Evolutionary conservation across 2,888 invertebrate genomes (phyloP).

Genomic region (Dasysyrphus tricinctus): DNA sequence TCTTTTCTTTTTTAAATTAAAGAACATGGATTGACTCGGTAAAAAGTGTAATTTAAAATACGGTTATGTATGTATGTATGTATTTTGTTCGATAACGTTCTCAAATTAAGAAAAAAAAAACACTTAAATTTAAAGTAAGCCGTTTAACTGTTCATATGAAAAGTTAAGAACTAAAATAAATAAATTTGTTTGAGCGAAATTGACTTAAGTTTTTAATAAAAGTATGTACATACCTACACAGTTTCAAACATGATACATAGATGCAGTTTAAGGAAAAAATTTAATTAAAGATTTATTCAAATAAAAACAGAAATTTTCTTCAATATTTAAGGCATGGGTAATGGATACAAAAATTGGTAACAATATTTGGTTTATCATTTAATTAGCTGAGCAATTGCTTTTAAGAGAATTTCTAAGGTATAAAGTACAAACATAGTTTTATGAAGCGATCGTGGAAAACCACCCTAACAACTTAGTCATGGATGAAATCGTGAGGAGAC

Average conservation of each 20-base stretch:
- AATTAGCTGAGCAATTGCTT: neutral
- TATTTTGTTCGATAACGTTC: constrained; percentile 4
- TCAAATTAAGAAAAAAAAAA: neutral
- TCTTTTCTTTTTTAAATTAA: neutral
- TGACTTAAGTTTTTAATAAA: neutral
- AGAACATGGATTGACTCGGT: neutral
- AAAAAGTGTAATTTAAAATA: neutral
- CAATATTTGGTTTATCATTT: neutral
- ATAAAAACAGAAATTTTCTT: no score
- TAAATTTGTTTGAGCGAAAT: constrained; percentile 19
- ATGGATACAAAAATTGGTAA: neutral
- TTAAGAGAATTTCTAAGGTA: no score
- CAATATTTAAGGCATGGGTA: no score
- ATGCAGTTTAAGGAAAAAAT: neutral
- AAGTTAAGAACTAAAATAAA: neutral
- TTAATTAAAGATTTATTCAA: neutral
- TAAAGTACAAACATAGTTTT: no score
- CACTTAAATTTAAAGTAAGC: neutral
- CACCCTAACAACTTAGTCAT: no score
- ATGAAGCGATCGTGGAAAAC: no score
- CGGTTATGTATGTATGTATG: no score
- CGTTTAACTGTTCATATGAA: neutral
- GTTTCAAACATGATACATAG: neutral
- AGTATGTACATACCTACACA: neutral
- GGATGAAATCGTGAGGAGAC: no score